phyloP scores from a whole-genome alignment of 2,888 invertebrate species.

The Strigamia crassipes region DNA sequence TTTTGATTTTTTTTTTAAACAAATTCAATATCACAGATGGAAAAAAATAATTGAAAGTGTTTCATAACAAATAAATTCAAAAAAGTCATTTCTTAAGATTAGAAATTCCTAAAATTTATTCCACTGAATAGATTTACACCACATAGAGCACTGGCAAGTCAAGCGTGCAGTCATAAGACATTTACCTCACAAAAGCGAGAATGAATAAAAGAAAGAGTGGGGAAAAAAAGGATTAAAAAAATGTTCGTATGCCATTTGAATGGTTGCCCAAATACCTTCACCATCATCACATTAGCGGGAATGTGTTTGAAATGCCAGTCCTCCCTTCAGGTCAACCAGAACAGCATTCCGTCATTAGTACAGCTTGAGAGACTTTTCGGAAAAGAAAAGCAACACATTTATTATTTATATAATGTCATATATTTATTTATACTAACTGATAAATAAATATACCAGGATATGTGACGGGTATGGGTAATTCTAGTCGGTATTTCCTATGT shows the following conservation, averaged over 20 bases:
- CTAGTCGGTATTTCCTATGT: too few relatives aligned
- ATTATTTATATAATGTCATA: neutral
- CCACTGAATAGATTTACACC: neutral
- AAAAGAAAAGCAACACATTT: conserved; percentile 8
- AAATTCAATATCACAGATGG: neutral
- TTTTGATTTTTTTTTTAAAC: neutral
- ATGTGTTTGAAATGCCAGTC: conserved; percentile 38
- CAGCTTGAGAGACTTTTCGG: conserved; percentile 20
- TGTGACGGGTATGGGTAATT: neutral
- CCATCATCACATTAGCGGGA: conserved; percentile 37
- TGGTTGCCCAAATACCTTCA: conserved; percentile 37
- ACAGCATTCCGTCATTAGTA: conserved; percentile 40
- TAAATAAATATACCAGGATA: neutral
- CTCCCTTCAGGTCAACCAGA: conserved; percentile 40
- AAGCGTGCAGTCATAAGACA: conserved; percentile 5
- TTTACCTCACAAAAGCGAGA: conserved; percentile 21
- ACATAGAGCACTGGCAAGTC: neutral
- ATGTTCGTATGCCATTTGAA: conserved; percentile 12
- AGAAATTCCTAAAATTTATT: conserved; percentile 21
- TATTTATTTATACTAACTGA: neutral
- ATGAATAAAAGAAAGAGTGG: neutral
- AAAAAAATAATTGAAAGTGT: neutral
- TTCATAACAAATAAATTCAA: neutral
- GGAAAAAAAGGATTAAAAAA: neutral
- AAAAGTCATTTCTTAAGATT: neutral